These are phyloP conservation scores for Oscheius sp. DNA, from an alignment of 2,888 invertebrate species.

Conservation along the genomic window DNA sequence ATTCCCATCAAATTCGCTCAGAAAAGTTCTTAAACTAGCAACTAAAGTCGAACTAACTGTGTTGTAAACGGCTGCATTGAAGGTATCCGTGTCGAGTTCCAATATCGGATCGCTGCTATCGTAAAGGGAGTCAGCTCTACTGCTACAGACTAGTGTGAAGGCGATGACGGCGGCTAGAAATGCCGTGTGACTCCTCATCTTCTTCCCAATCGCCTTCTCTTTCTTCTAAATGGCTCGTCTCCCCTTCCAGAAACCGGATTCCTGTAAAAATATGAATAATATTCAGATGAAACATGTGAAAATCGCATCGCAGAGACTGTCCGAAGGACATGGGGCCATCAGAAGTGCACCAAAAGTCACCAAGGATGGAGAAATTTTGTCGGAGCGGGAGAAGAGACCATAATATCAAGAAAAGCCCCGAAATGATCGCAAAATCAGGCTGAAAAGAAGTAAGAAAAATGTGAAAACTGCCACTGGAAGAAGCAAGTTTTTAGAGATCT, in stretches of 20 bases:
- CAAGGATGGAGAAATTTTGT: too few species aligned
- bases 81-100: conserved; percentile 66
- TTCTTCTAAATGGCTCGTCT: too few species aligned
- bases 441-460: conserved; percentile 13
- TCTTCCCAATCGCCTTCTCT: too few species aligned
- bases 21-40: too few species aligned
- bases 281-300: background rate
- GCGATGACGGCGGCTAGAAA: background rate
- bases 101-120: conserved; percentile 63
- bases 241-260: background rate
- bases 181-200: too few species aligned
- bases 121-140: conserved; percentile 53
- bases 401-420: too few species aligned
- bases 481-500: background rate
- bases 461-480: background rate
- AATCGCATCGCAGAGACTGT: background rate
- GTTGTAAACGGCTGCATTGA: conserved; percentile 63
- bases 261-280: conserved; percentile 5
- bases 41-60: conserved; percentile 46
- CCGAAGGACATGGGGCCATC: too few species aligned
- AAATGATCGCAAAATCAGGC: background rate
- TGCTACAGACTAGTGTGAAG: background rate
- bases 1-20: too few species aligned
- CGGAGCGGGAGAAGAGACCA: too few species aligned
- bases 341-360: too few species aligned